A percentile compares a stretch with the other conserved stretches of the same genome.
phyloP scores from a whole-genome alignment of 2,113 vertebrate genomes.

The Talpa occidentalis region DNA sequence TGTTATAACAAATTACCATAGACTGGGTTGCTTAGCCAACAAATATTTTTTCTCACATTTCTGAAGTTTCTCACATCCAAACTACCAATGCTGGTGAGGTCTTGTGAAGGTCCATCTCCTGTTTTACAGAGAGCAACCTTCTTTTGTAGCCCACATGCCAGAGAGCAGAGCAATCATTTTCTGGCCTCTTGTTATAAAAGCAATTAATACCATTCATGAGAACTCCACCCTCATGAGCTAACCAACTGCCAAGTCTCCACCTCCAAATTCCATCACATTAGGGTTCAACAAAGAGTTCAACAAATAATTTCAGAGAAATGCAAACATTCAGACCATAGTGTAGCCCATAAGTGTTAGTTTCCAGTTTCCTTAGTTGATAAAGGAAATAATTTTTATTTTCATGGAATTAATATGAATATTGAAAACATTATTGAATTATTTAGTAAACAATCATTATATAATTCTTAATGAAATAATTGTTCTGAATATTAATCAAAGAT shows the following conservation, averaged over 20 bases:
- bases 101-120: background rate
- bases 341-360: background rate
- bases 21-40: background rate
- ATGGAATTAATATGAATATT: background rate
- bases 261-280: background rate
- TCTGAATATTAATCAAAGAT: background rate
- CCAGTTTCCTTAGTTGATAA: conserved; percentile 12
- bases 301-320: background rate
- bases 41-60: background rate
- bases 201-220: background rate
- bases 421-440: background rate
- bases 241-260: background rate
- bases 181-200: background rate
- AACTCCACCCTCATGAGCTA: background rate
- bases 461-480: background rate
- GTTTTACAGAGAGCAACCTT: background rate
- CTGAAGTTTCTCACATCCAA: background rate
- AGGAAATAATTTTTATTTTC: background rate
- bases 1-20: background rate
- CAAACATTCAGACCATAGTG: background rate
- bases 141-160: background rate
- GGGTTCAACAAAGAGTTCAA: background rate
- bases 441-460: background rate
- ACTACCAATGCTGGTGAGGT: background rate
- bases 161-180: background rate